Evolutionary conservation across 2,113 vertebrate genomes (phyloP), one percentile per base, ranked within the genome.

Genomic region (Cyanoramphus novaezelandiae): DNA sequence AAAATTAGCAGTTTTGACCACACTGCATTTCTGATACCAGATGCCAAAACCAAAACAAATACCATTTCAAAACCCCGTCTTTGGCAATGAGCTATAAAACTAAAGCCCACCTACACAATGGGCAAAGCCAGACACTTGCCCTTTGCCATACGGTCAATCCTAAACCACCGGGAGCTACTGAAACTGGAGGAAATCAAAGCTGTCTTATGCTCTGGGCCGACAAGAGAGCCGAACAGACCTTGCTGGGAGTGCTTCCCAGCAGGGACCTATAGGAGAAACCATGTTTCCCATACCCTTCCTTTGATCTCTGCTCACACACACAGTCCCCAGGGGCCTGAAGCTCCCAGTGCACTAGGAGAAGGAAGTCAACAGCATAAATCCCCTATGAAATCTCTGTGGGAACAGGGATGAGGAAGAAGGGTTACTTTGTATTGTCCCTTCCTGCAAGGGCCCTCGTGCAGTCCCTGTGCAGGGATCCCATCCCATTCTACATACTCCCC

Each of bases 371-470:
- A 74, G 12, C 65, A 65, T 11, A 70, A 68, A 78, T 6, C 14
- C 15, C 29, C 33, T 41, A 53, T 7, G 9, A 86, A 92, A 86
- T 59, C 59, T 49, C 53, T 81, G 39, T 68, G 57, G 29, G 35
- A 85, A 86, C 8, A 59, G 35, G 24, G 23, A 50, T 3, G 31
- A 76, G 17, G 14, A 64, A 64, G 29, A 71, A 62, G 24, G 7
- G 4, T 63, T 46, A 12, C 9, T 76, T 62, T 55, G 17, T 31
- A 63, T 17, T 52, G 35, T 15, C 35, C 19, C 19, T 82, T 81
- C 18, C 31, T 0, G 0, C 13, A 74, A n/a, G 33, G 67, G 17
- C 13, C 52, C 44, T 62, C 55, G 69, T 1, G 2, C 10, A 24
- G 46, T 11, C 46, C n/a, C 17, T 44, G 4, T 39, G 17, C 6